Percentiles rank a stretch among this genome's conserved stretches.
phyloP scores from a whole-genome alignment of 1,140 invertebrate genomes.

The Hyposmocoma kahamanoa region DNA sequence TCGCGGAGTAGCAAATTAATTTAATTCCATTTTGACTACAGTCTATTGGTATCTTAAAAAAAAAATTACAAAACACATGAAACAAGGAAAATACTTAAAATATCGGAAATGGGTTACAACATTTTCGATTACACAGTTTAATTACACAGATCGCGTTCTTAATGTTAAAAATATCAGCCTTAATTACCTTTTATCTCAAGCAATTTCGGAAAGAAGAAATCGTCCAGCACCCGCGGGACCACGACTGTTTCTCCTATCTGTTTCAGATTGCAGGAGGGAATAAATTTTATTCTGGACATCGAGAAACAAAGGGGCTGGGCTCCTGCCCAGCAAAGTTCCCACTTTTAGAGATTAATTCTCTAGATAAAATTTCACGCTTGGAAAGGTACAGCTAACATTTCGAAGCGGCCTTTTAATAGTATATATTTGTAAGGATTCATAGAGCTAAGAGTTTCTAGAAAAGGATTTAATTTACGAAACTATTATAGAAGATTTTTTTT shows the following conservation, averaged over 20 bases:
- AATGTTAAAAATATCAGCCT: no score
- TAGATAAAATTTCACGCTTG: constrained; percentile 67
- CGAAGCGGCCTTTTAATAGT: constrained; percentile 26
- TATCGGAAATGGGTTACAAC: no score
- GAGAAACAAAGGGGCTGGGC: constrained; percentile 55
- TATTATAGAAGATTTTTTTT: no score
- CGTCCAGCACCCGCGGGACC: constrained; percentile 16
- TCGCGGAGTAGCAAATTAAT: no score
- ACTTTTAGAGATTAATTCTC: constrained; percentile 63
- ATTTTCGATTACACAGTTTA: no score
- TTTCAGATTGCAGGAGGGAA: constrained; percentile 39
- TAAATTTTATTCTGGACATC: constrained; percentile 45
- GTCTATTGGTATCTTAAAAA: no score
- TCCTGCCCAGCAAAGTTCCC: constrained; percentile 28
- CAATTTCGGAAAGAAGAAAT: neutral
- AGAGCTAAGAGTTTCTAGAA: constrained; percentile 25
- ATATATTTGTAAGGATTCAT: constrained; percentile 30
- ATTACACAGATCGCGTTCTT: no score
- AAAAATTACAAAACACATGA: no score
- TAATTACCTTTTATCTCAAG: constrained; percentile 1
- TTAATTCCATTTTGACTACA: no score
- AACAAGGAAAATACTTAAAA: no score
- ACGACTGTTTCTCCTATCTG: constrained; percentile 29
- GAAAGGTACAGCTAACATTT: constrained; percentile 46
- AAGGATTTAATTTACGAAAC: no score